Conservation (phyloP, 2,113 vertebrate species). For the Elephantulus edwardii region DNA sequence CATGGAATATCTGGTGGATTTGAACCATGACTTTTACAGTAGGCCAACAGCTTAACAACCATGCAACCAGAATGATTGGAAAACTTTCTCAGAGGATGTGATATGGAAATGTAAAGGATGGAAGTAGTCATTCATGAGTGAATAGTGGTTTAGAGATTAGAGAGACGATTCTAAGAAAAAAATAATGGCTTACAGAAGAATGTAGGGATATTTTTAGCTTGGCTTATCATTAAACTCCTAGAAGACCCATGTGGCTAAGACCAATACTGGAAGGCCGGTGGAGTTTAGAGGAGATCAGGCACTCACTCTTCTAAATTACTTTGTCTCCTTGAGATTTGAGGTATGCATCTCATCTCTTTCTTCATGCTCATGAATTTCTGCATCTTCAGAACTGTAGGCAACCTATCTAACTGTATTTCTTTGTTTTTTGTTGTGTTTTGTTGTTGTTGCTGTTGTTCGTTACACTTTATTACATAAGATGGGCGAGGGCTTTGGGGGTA, state of each 20-base stretch:
- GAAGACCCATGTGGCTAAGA: neutral
- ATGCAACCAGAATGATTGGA: neutral
- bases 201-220: neutral
- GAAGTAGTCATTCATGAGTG: neutral
- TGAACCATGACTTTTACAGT: too few species aligned
- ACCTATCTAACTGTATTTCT: neutral
- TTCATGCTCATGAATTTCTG: neutral
- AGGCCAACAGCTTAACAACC: too few species aligned
- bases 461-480: too few species aligned
- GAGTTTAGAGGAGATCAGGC: neutral
- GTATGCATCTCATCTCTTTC: neutral
- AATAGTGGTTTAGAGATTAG: accelerated
- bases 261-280: neutral
- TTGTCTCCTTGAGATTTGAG: neutral
- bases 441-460: too few species aligned
- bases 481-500: too few species aligned
- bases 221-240: neutral
- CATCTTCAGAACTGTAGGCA: neutral
- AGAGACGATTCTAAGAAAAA: neutral
- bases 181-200: neutral
- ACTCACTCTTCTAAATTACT: neutral
- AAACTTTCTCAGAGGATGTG: neutral
- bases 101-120: neutral
- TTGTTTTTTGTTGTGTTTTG: too few species aligned
- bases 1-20: too few species aligned